Conservation (phyloP, 2,888 invertebrate species). For the Cinara cedri region DNA sequence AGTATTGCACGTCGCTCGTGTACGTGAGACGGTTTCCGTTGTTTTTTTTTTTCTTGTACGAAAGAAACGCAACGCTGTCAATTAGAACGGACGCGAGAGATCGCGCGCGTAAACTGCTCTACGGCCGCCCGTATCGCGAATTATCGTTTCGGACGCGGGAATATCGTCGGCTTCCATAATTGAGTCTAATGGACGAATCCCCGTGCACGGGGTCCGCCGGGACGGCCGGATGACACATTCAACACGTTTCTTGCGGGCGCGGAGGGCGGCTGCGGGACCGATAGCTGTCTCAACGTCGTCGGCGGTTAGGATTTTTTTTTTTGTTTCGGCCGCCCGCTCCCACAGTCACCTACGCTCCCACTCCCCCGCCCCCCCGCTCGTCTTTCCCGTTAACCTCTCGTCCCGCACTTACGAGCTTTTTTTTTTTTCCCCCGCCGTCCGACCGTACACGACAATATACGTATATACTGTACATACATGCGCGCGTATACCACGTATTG, state of each 20-base stretch:
- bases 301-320: constrained; percentile 52
- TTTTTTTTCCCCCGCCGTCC: constrained; percentile 47
- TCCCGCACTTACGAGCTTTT: neutral
- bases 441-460: constrained; percentile 20
- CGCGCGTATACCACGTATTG: no score
- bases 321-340: no score
- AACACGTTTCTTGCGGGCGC: constrained; percentile 51
- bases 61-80: constrained; percentile 42
- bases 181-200: constrained; percentile 54
- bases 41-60: no score
- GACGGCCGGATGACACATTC: constrained; percentile 54
- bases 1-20: no score
- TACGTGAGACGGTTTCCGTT: neutral
- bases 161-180: constrained; percentile 52
- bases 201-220: constrained; percentile 34
- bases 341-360: no score
- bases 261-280: neutral
- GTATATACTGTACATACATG: no score
- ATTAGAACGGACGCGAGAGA: constrained; percentile 28
- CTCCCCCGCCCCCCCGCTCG: no score
- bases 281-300: constrained; percentile 46
- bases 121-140: constrained; percentile 42
- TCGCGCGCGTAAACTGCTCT: neutral
- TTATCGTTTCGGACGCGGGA: constrained; percentile 45
- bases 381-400: no score